Evolutionary conservation across 2,888 invertebrate genomes (phyloP).

Genomic region (Rhopalosiphum nymphaeae): DNA sequence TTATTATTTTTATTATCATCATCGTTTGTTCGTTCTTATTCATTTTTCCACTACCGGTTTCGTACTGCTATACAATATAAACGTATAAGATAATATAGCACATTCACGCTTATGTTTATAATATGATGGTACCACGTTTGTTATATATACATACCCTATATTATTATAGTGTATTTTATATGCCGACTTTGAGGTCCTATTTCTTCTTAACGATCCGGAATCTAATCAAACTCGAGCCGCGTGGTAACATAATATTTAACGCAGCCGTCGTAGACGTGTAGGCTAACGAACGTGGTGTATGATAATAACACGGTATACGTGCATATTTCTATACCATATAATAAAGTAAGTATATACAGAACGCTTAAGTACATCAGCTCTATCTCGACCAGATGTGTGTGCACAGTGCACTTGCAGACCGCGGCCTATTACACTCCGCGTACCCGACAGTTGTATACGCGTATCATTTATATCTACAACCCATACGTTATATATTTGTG

Average conservation of each 20-base stretch:
- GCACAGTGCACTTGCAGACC: background rate
- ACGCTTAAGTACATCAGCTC: background rate
- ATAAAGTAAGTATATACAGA: background rate
- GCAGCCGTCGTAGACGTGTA: background rate
- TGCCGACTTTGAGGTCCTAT: background rate
- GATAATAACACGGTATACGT: background rate
- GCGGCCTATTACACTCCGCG: background rate
- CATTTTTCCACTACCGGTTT: background rate
- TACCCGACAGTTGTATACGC: background rate
- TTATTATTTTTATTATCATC: background rate
- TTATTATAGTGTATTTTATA: background rate
- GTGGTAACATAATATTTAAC: background rate
- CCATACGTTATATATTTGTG: background rate
- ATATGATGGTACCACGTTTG: background rate
- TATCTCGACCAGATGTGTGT: constrained; percentile 1
- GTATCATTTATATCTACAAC: background rate
- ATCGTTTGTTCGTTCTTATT: background rate
- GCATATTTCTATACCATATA: background rate
- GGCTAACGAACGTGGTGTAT: background rate
- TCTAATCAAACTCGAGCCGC: background rate
- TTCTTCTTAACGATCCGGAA: background rate
- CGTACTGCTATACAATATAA: background rate
- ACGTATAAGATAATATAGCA: background rate
- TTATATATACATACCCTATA: background rate
- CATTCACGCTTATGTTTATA: background rate